phyloP scores from a whole-genome alignment of 2,888 invertebrate genomes.

The Drosophila setosimentum region DNA sequence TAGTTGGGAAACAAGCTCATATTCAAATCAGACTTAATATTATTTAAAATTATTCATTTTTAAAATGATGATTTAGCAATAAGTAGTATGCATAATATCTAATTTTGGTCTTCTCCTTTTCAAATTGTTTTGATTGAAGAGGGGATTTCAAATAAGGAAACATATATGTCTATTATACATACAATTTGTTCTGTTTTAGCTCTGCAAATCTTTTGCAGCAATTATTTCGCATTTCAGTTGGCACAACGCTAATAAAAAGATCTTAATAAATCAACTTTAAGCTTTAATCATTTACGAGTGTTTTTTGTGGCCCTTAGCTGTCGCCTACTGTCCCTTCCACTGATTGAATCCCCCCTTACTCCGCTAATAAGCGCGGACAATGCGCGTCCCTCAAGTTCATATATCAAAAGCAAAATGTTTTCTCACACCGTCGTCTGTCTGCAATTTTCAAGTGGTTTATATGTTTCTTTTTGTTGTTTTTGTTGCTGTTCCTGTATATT shows the following conservation, averaged over 20 bases:
- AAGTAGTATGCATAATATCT: neutral
- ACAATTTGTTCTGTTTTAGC: constrained; percentile 1
- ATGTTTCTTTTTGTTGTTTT: constrained; percentile 19
- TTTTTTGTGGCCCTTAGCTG: neutral
- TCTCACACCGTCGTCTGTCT: constrained; percentile 56
- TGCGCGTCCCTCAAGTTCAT: constrained; percentile 73
- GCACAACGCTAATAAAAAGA: constrained; percentile 55
- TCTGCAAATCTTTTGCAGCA: constrained; percentile 1
- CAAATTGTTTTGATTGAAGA: neutral
- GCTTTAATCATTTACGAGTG: constrained; percentile 43
- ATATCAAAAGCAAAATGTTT: constrained; percentile 64
- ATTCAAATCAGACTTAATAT: neutral
- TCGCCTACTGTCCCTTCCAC: neutral
- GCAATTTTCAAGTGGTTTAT: constrained; percentile 70
- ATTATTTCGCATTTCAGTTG: constrained; percentile 25
- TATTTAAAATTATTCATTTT: accelerated
- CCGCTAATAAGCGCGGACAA: constrained; percentile 71
- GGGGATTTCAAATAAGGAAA: neutral
- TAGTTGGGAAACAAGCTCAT: neutral
- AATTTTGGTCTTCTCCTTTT: neutral
- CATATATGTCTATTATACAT: neutral
- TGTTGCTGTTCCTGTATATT: constrained; percentile 15
- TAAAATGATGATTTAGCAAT: neutral
- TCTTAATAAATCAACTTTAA: constrained; percentile 66
- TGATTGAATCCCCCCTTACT: neutral